phyloP scores from a whole-genome alignment of 2,797 vertebrate genomes.

The Myotis myotis region DNA sequence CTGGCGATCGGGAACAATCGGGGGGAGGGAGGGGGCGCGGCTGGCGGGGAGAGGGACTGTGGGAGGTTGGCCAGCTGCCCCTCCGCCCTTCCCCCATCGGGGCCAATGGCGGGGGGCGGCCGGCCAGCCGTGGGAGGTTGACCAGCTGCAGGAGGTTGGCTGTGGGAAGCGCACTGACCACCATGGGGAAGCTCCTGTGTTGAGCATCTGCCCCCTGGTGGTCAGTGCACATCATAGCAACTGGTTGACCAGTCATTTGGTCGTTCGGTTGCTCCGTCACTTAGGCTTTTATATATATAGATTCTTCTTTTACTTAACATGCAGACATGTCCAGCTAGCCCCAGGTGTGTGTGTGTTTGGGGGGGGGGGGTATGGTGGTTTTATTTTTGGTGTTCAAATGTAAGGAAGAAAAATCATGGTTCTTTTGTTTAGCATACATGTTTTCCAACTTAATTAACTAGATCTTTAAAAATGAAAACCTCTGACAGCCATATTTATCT shows the following conservation, averaged over 20 bases:
- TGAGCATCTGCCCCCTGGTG: too few species aligned
- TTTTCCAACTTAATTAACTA: slow-evolving; percentile 84
- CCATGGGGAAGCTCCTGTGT: too few species aligned
- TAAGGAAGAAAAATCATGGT: slow-evolving; percentile 84
- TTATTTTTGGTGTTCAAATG: slow-evolving; percentile 82
- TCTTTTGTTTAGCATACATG: slow-evolving; percentile 81
- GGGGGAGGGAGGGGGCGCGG: accelerated
- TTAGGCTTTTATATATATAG: slow-evolving; percentile 48
- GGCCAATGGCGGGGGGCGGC: too few species aligned
- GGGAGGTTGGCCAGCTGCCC: too few species aligned
- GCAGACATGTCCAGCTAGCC: slow-evolving; percentile 85
- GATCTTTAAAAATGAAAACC: slow-evolving; percentile 84
- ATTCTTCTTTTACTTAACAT: slow-evolving; percentile 85
- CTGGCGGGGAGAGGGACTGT: too few species aligned
- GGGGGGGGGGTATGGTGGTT: slow-evolving; percentile 42
- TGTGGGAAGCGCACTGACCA: too few species aligned
- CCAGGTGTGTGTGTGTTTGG: slow-evolving; percentile 69
- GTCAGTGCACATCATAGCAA: too few species aligned
- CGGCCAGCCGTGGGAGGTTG: too few species aligned
- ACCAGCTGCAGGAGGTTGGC: too few species aligned
- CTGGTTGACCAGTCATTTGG: slow-evolving; percentile 15
- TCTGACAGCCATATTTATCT: slow-evolving; percentile 83
- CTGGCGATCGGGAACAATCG: too few species aligned
- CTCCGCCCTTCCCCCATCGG: too few species aligned
- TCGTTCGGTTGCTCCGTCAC: background rate